A percentile compares a stretch with the other conserved stretches of the same genome.
Evolutionary conservation across 2,888 invertebrate species (phyloP).

Genomic region (Aricia artaxerxes): DNA sequence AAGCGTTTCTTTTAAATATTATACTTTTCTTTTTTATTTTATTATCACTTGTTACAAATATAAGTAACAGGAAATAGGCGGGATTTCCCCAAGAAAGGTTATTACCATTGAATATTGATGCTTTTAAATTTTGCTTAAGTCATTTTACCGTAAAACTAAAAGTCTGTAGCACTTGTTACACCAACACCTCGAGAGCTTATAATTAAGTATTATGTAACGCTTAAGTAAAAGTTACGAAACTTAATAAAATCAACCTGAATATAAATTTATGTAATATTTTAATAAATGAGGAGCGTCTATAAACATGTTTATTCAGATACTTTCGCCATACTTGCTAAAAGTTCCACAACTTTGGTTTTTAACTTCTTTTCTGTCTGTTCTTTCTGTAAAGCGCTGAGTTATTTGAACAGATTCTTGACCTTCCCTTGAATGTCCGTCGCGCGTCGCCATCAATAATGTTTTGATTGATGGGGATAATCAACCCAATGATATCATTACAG

Average conservation of each 20-base stretch:
- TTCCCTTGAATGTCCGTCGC: not conserved
- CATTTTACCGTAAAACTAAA: not conserved
- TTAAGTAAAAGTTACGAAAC: not conserved
- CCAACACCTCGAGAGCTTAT: conserved; percentile 6
- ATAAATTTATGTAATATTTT: conserved; percentile 16
- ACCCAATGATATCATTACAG: not conserved
- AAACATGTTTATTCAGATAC: conserved; percentile 3
- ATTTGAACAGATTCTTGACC: not conserved
- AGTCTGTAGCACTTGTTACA: not conserved
- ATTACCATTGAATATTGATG: not conserved
- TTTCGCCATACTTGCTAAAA: conserved; percentile 2
- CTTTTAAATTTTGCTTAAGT: not conserved
- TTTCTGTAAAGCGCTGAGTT: not conserved
- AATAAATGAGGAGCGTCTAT: not conserved
- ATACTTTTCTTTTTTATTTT: too few relatives aligned
- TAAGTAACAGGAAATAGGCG: not conserved
- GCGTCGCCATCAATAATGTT: not conserved
- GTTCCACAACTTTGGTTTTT: not conserved
- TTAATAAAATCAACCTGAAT: conserved; percentile 19
- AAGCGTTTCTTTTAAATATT: not conserved
- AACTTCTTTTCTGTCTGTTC: not conserved
- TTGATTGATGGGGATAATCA: conserved; percentile 15
- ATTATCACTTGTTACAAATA: too few relatives aligned
- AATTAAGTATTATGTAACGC: conserved; percentile 5
- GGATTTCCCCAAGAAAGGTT: not conserved